phyloP scores from a whole-genome alignment of 92 coral and sea anemone genomes.

The Hydrozoanthus gracilis region DNA sequence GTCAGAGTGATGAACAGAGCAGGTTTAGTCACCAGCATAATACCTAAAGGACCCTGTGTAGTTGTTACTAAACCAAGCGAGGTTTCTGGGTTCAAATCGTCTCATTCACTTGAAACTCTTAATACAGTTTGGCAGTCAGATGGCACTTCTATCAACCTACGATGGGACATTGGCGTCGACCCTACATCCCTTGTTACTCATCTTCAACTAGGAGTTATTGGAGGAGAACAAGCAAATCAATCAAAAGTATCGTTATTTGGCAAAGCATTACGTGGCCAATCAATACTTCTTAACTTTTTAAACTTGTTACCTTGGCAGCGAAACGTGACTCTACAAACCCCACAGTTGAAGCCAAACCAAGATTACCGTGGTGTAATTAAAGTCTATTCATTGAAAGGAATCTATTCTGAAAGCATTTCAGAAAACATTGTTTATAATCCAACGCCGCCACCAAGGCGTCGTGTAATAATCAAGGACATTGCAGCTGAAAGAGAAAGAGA shows the following conservation, averaged over 20 bases:
- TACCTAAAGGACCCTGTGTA: slow-evolving; percentile 64
- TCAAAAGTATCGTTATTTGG: slow-evolving; percentile 15
- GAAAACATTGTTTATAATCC: slow-evolving; percentile 17
- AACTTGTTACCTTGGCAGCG: slow-evolving; percentile 41
- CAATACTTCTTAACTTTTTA: slow-evolving; percentile 25
- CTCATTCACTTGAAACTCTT: background rate
- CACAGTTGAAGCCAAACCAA: slow-evolving; percentile 4
- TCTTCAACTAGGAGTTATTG: slow-evolving; percentile 31
- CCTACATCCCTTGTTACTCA: background rate
- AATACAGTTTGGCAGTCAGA: slow-evolving; percentile 30
- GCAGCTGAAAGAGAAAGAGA: slow-evolving; percentile 33
- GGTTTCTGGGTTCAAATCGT: slow-evolving; percentile 20
- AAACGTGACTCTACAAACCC: slow-evolving; percentile 26
- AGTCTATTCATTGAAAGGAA: slow-evolving; percentile 3
- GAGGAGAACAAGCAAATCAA: slow-evolving; percentile 9
- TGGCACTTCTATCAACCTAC: slow-evolving; percentile 16
- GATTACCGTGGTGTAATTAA: slow-evolving; percentile 18
- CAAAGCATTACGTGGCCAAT: slow-evolving; percentile 20
- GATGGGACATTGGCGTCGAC: background rate
- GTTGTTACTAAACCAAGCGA: slow-evolving; percentile 64
- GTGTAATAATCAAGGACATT: slow-evolving; percentile 11
- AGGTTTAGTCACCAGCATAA: slow-evolving; percentile 62
- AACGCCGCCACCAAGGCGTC: slow-evolving; percentile 5
- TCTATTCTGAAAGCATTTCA: slow-evolving; percentile 22
- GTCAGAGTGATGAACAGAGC: slow-evolving; percentile 80